A percentile compares a stretch with the other conserved stretches of the same genome.
These are phyloP conservation scores for Trachops cirrhosus DNA, from an alignment of 2,797 vertebrate species.

Conservation along the genomic window DNA sequence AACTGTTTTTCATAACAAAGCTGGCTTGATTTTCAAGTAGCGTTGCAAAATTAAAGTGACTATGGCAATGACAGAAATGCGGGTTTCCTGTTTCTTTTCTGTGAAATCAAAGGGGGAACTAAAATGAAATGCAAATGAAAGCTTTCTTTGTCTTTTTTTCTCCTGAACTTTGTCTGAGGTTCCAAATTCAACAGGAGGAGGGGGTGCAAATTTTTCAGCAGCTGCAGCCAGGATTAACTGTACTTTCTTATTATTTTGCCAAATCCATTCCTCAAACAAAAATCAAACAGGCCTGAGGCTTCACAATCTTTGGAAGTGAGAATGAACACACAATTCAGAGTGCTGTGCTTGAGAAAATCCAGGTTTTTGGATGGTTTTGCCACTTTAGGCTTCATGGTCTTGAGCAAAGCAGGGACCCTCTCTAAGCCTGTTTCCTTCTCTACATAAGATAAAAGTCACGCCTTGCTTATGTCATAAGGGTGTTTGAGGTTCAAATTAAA, in stretches of 20 bases:
- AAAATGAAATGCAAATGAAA: not conserved
- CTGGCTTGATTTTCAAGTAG: constrained; percentile 19
- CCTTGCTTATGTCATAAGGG: constrained; percentile 59
- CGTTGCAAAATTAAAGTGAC: not conserved
- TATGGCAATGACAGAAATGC: not conserved
- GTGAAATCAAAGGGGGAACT: not conserved
- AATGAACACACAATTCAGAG: not conserved
- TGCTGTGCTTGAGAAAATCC: not conserved
- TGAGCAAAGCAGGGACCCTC: not conserved
- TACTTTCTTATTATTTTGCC: constrained; percentile 18
- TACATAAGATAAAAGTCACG: not conserved
- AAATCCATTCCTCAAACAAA: constrained; percentile 6
- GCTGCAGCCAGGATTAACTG: constrained; percentile 27
- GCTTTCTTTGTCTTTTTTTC: constrained; percentile 13
- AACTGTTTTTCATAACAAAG: not conserved
- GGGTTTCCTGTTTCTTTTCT: not conserved
- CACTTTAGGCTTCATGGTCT: not conserved
- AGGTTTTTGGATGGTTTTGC: not conserved
- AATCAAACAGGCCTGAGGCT: not conserved
- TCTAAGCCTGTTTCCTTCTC: not conserved
- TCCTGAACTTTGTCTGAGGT: not conserved
- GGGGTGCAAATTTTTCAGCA: not conserved
- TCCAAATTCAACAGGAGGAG: constrained; percentile 17
- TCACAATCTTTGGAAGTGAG: not conserved
- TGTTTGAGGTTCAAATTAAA: constrained; percentile 55